Evolutionary conservation across 2,888 invertebrate genomes (phyloP), one percentile per base, ranked within the genome.

Genomic region (Cataglyphis cursor): DNA sequence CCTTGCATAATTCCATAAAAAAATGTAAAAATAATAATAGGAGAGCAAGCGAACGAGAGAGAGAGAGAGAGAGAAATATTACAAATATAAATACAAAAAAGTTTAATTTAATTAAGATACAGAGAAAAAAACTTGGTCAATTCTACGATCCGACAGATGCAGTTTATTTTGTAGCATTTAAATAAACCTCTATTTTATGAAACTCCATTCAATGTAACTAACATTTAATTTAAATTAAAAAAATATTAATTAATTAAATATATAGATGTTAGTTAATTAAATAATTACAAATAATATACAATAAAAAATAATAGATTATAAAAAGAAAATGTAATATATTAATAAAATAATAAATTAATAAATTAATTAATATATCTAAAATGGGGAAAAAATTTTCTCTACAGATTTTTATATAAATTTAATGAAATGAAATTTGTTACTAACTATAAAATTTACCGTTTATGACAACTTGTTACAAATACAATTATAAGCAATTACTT

Each of bases 121-220:
- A 31, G 28, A 44, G 21, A 41, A 48, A 44, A 41, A 48, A 44
- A 48, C 1, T 62, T 18, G 31, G 0, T 61, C 41, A 61, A 31
- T 62, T 74, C 35, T 75, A 24, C 15, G 10, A 64, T 75, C 28
- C 18, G 15, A 75, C 31, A 75, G 61, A 28, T 62, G 28, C 38
- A 61, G 18, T 8, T 61, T 41, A 73, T 38, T 73, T 73, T 5
- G 6, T 28, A 9, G 9, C 24, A 72, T 21, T 35, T 61, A 41
- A 24, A 72, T n/a, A 21, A 31, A 59, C n/a, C 1, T 38, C 12
- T 4, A 57, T 38, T 5, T 35, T 15, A 54, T 15, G 5, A 35
- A 72, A 72, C 35, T 35, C 35, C 10, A 70, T 38, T 28, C 2
- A 28, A 28, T 28, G 28, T 28, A 28, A 28, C 28, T 72, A 59